Evolutionary conservation across 2,113 vertebrate genomes (phyloP), one percentile per base, ranked within the genome.

Genomic region (Fregetta grallaria): DNA sequence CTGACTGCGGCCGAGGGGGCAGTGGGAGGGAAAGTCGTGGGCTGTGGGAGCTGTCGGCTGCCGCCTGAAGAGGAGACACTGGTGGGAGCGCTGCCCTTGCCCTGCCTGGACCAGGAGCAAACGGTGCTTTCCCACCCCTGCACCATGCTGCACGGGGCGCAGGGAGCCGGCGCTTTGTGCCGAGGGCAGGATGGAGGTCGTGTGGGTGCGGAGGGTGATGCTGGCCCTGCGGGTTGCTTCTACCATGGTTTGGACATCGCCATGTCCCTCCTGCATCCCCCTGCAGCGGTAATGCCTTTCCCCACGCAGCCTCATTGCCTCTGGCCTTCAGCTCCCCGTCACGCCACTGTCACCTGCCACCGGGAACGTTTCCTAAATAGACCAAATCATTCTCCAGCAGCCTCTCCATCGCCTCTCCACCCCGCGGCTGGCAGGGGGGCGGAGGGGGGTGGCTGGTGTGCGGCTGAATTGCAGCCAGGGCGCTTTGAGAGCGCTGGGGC

Each of bases 121-220:
- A 5, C 0, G 1, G 29, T 3, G 53, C n/a, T 49, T 38, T 36
- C 30, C 36, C 22, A 13, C 2, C 18, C 0, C 40, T 14, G 52
- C 3, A 2, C 4, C 5, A 0, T 8, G 19, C 29, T 11, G 7
- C 59, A 11, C 23, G 1, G 61, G 90, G 65, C 2, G 3, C 45
- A 1, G 62, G 40, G 71, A 36, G 45, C 42, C 0, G 7, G 8
- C 8, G 52, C 62, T 23, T 5, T 10, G 65, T 14, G 75, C 40
- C 2, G 6, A 3, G 72, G 47, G 36, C 30, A 30, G 74, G 53
- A 19, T 3, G 13, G 73, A 55, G 32, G 15, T 27, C 13, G 25
- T 17, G 66, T n/a, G 81, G 63, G 73, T 17, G 42, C 52, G 8
- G 50, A 3, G 13, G 62, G n/a, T 23, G 80, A 22, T 66, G 59